These are phyloP conservation scores for Pediacus dermestoides DNA, from an alignment of 2,888 invertebrate genomes.

Conservation along the genomic window DNA sequence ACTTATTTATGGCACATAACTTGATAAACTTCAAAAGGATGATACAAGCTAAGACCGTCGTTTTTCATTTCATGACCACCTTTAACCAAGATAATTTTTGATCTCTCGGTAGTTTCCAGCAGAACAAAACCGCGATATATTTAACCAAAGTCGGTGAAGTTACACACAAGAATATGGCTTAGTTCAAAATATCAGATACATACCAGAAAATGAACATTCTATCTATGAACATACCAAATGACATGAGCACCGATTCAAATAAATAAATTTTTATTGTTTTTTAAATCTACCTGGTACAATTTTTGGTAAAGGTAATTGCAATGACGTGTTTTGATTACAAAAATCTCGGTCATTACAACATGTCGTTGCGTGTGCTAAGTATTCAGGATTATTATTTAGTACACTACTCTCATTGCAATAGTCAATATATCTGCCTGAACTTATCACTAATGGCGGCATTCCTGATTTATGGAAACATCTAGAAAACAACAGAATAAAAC, in stretches of 20 bases:
- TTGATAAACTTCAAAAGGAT: too few relatives aligned
- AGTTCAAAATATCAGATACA: too few relatives aligned
- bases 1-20: too few relatives aligned
- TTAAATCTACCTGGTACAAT: neutral
- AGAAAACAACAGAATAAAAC: slow-evolving; percentile 29
- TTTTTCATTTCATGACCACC: too few relatives aligned
- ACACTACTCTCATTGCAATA: slow-evolving; percentile 37
- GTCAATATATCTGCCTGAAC: slow-evolving; percentile 33
- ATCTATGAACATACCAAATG: neutral
- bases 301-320: slow-evolving; percentile 25
- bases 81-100: too few relatives aligned
- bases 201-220: slow-evolving; percentile 1
- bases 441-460: slow-evolving; percentile 32
- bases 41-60: too few relatives aligned
- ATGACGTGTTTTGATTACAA: slow-evolving; percentile 61
- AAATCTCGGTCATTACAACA: slow-evolving; percentile 68
- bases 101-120: too few relatives aligned
- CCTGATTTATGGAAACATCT: slow-evolving; percentile 37
- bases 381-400: slow-evolving; percentile 29
- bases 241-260: too few relatives aligned
- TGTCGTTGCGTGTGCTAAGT: slow-evolving; percentile 31
- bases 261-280: too few relatives aligned
- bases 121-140: too few relatives aligned
- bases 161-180: too few relatives aligned
- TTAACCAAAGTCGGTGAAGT: too few relatives aligned